These are phyloP conservation scores for Brienomyrus longianalis DNA, from an alignment of 2,113 vertebrate species.

Conservation along the genomic window DNA sequence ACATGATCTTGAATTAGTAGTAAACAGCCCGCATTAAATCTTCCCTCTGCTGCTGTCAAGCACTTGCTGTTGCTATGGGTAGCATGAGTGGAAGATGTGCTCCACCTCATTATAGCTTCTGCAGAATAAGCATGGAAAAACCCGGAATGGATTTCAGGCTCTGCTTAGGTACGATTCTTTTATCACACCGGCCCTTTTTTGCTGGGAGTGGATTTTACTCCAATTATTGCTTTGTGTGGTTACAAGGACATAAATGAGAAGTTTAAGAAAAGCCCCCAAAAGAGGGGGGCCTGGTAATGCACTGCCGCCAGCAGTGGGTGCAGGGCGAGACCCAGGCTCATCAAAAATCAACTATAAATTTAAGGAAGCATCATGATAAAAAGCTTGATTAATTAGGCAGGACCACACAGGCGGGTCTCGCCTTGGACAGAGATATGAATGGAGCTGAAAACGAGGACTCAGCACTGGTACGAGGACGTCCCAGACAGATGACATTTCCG, in stretches of 20 bases:
- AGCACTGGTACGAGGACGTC: not conserved
- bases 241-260: not conserved
- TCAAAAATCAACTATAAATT: conserved; percentile 34
- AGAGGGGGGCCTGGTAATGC: conserved; percentile 11
- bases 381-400: conserved; percentile 29
- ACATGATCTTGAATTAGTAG: not conserved
- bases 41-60: not conserved
- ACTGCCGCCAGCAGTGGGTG: conserved; percentile 5
- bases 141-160: not conserved
- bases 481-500: not conserved
- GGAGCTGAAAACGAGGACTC: conserved; percentile 39
- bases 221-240: not conserved
- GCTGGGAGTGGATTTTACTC: not conserved
- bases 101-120: not conserved
- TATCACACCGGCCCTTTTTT: not conserved
- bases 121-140: not conserved
- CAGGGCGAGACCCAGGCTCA: conserved; percentile 18
- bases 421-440: conserved; percentile 28
- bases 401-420: conserved; percentile 11
- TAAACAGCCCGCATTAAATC: not conserved
- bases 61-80: conserved; percentile 3
- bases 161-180: not conserved
- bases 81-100: not conserved
- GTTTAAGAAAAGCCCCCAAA: conserved; percentile 4
- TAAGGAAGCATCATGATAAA: conserved; percentile 18